phyloP scores from a whole-genome alignment of 2,797 vertebrate species.

The Australoheros facetus region DNA sequence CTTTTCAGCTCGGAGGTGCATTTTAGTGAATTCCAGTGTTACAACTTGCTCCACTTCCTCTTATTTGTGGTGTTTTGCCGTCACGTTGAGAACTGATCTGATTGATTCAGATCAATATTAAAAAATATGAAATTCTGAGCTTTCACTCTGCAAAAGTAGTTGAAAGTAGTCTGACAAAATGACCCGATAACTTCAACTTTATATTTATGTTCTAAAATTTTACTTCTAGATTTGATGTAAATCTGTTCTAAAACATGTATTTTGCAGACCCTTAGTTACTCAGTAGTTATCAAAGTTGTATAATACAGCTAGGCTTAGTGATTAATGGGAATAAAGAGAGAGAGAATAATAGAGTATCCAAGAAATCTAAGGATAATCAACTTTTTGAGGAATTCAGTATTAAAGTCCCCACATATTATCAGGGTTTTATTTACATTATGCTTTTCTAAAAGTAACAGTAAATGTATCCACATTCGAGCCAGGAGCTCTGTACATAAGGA shows the following conservation, averaged over 20 bases:
- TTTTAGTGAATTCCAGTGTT: neutral
- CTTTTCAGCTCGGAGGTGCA: too few relatives aligned
- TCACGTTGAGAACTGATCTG: neutral
- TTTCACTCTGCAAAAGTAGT: too few relatives aligned
- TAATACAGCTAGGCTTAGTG: neutral
- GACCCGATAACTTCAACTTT: too few relatives aligned
- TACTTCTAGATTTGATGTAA: too few relatives aligned
- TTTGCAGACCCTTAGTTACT: too few relatives aligned
- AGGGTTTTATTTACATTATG: too few relatives aligned
- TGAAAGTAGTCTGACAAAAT: too few relatives aligned
- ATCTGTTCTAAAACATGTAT: too few relatives aligned
- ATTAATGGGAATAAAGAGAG: neutral
- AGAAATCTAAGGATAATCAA: accelerated
- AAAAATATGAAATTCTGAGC: accelerated
- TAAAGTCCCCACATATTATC: too few relatives aligned
- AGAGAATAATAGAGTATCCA: neutral
- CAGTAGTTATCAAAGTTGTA: accelerated
- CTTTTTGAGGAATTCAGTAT: neutral
- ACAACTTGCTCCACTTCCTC: neutral
- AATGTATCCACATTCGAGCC: neutral
- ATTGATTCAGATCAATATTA: neutral
- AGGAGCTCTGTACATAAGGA: neutral
- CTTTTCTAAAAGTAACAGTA: neutral
- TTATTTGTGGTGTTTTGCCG: neutral
- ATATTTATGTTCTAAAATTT: too few relatives aligned